Percentiles rank a stretch among this genome's conserved stretches.
Conservation (phyloP, 1,140 invertebrate genomes). For the Notospermus geniculatus region DNA sequence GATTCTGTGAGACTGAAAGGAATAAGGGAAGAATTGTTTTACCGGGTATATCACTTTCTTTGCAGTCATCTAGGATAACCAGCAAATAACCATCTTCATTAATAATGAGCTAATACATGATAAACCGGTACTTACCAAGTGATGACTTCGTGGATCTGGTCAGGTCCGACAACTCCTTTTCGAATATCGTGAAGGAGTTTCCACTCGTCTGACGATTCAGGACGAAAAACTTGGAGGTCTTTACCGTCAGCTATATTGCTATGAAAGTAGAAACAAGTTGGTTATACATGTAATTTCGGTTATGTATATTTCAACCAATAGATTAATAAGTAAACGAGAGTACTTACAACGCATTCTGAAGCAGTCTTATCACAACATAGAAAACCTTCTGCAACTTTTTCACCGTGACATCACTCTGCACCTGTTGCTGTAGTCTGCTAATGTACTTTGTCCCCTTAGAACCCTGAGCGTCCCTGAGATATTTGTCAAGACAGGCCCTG, state of each 20-base stretch:
- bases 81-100: too few relatives aligned
- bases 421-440: constrained; percentile 18
- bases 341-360: constrained; percentile 41
- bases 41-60: too few relatives aligned
- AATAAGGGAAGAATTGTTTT: neutral
- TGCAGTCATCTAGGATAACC: too few relatives aligned
- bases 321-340: constrained; percentile 4
- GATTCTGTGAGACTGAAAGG: constrained; percentile 21
- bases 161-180: constrained; percentile 12
- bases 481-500: constrained; percentile 41
- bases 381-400: constrained; percentile 31
- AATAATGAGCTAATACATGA: too few relatives aligned
- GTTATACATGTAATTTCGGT: too few relatives aligned
- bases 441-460: constrained; percentile 35
- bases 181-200: constrained; percentile 23
- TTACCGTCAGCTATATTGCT: constrained; percentile 27
- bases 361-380: constrained; percentile 37
- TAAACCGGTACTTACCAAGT: constrained; percentile 22
- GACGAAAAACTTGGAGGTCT: constrained; percentile 26
- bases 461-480: constrained; percentile 38
- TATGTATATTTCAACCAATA: constrained; percentile 25
- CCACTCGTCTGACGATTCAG: constrained; percentile 16
- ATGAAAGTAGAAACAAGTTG: constrained; percentile 10
- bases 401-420: constrained; percentile 11
- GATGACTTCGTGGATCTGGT: constrained; percentile 21